Conservation (phyloP, 2,888 invertebrate genomes). For the Rhagonycha fulva region DNA sequence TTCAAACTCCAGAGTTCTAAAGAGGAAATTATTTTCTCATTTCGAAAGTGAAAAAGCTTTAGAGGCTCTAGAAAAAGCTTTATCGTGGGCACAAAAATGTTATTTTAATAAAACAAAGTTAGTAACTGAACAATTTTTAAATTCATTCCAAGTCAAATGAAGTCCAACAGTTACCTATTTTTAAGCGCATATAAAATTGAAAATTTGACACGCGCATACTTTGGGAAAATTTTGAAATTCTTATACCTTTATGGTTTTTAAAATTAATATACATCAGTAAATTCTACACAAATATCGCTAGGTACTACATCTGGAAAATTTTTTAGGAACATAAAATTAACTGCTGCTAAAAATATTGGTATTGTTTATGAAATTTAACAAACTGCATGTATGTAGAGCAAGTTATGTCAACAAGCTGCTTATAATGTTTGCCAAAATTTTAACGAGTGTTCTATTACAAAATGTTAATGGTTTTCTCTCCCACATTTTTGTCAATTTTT, state of each 20-base stretch:
- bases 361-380: conserved; percentile 20
- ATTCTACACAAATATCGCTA: not conserved
- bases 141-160: conserved; percentile 1
- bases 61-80: not conserved
- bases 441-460: not conserved
- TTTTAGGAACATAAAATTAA: conserved; percentile 3
- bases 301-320: not conserved
- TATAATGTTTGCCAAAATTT: conserved; percentile 16
- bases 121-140: conserved; percentile 4
- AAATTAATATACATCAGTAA: not conserved
- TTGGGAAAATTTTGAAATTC: not conserved
- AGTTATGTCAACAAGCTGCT: conserved; percentile 14
- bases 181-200: not conserved
- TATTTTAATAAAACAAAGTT: conserved; percentile 5
- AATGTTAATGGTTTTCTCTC: conserved; percentile 5
- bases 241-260: not conserved
- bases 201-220: not conserved
- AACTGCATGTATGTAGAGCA: conserved; percentile 10
- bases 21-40: not conserved
- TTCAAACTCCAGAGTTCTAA: not conserved
- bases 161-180: conserved; percentile 1
- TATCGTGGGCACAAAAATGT: not conserved
- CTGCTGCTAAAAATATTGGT: conserved; percentile 10
- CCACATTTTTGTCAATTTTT: not conserved
- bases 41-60: not conserved